These are phyloP conservation scores for Chloebia gouldiae DNA, from an alignment of 2,113 vertebrate genomes.

Conservation along the genomic window DNA sequence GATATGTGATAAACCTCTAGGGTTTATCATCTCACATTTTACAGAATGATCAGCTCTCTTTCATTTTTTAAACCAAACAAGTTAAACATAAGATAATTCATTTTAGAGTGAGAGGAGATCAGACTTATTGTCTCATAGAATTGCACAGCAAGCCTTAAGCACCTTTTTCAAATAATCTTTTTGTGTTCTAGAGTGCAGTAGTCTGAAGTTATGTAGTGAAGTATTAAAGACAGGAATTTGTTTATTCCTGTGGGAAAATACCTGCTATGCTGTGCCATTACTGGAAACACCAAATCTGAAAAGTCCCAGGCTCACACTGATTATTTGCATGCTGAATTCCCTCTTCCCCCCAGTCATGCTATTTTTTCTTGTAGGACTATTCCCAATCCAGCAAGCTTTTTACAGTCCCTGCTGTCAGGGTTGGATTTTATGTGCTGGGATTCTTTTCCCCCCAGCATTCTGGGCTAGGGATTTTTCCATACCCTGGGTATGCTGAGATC, in stretches of 20 bases:
- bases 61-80: not conserved
- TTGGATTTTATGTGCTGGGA: not conserved
- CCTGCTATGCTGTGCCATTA: not conserved
- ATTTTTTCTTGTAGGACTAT: not conserved
- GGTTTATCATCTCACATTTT: not conserved
- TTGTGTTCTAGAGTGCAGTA: not conserved
- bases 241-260: not conserved
- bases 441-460: not conserved
- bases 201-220: not conserved
- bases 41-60: not conserved
- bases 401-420: accelerated
- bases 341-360: not conserved
- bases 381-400: not conserved
- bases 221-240: not conserved
- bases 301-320: not conserved
- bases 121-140: not conserved
- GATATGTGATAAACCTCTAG: too few species aligned
- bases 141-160: not conserved
- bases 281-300: not conserved
- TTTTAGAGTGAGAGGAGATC: not conserved
- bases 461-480: not conserved
- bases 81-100: not conserved
- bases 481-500: not conserved
- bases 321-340: not conserved
- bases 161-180: not conserved